phyloP scores from a whole-genome alignment of 2,113 vertebrate genomes.

The Hipposideros armiger region DNA sequence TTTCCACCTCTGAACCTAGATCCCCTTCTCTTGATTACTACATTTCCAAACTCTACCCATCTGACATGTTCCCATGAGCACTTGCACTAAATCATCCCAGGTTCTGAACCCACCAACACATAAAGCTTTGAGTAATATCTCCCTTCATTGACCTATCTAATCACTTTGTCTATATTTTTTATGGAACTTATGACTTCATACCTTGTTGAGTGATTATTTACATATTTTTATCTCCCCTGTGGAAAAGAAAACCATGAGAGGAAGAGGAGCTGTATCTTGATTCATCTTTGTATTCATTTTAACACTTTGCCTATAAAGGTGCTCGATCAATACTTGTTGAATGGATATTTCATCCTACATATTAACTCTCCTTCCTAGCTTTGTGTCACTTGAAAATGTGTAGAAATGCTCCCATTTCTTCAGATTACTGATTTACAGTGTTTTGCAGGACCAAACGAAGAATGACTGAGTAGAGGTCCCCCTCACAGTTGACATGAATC shows the following conservation, averaged over 20 bases:
- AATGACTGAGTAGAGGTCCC: not conserved
- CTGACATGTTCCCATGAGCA: not conserved
- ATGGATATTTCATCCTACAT: not conserved
- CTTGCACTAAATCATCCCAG: not conserved
- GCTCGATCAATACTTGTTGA: not conserved
- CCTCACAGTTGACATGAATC: not conserved
- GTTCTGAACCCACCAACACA: not conserved
- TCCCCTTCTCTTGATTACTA: not conserved
- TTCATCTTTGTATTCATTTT: constrained; percentile 1
- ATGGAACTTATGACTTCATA: not conserved
- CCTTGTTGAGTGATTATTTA: not conserved
- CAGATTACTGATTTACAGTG: not conserved
- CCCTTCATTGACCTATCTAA: not conserved
- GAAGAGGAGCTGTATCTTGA: not conserved
- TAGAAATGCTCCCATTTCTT: constrained; percentile 21
- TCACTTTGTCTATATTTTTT: not conserved
- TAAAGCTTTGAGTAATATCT: not conserved
- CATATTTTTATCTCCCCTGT: not conserved
- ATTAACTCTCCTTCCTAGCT: not conserved
- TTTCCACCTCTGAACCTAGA: constrained; percentile 40
- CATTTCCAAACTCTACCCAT: not conserved
- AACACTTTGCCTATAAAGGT: not conserved
- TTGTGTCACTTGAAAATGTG: not conserved
- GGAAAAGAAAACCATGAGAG: not conserved
- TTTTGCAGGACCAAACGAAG: constrained; percentile 27